Conservation (phyloP, 2,113 vertebrate genomes). For the Siniperca chuatsi region DNA sequence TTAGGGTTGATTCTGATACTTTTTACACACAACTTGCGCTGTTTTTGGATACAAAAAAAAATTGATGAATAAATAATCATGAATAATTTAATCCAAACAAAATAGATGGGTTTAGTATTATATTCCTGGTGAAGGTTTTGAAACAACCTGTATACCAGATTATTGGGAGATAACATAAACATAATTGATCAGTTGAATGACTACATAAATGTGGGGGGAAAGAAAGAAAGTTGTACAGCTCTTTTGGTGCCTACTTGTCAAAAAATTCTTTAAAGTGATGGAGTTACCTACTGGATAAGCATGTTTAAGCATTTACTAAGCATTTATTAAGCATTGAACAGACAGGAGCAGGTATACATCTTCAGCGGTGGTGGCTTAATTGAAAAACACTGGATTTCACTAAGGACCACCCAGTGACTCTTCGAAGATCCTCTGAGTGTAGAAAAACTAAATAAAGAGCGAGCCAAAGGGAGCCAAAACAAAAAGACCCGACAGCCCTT, state of each 20-base stretch:
- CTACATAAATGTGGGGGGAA: neutral
- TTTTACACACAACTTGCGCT: neutral
- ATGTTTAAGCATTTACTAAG: neutral
- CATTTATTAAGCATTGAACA: too few species aligned
- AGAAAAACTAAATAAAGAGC: neutral
- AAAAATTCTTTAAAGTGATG: neutral
- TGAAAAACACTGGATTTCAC: neutral
- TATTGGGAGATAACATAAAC: neutral
- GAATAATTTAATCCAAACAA: neutral
- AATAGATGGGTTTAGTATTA: neutral
- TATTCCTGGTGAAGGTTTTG: neutral
- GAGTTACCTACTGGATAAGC: neutral
- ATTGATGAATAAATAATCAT: neutral
- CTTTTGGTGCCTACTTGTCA: neutral
- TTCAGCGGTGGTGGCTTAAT: neutral
- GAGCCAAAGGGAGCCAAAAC: constrained; percentile 26
- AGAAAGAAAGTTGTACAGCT: neutral
- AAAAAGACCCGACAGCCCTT: neutral
- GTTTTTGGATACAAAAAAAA: neutral
- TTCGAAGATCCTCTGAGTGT: neutral
- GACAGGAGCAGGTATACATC: neutral
- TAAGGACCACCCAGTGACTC: neutral
- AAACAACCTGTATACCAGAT: neutral
- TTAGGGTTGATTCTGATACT: neutral
- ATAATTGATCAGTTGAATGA: neutral